Evolutionary conservation across 2,888 invertebrate species (phyloP), one percentile per base, ranked within the genome.

Genomic region (Nyleta sp.): DNA sequence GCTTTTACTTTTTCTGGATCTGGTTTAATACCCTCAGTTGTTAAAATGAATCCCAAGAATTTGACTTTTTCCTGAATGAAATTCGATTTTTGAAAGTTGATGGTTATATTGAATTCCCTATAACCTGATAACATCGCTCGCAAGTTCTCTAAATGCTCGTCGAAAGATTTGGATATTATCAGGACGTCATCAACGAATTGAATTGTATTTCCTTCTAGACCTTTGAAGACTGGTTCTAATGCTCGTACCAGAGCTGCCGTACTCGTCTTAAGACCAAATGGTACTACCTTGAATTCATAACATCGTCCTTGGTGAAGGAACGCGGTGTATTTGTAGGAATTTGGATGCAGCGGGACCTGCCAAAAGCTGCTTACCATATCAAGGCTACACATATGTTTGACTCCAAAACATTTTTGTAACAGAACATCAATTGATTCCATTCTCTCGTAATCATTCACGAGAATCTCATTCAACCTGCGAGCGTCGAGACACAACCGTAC

Each of bases 401-500:
- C 50, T 17, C 50, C 50, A 2, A 8, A n/a, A 17, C 50, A 50
- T 4, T 15, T 13, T 11, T 50, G 31, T n/a, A 50, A 31, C 15
- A 50, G 1, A 13, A 46, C 13, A 5, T 48, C 46, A 2, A 22
- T 48, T 5, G 22, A 11, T 24, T 48, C 46, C 11, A 20, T 48
- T 13, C 24, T 24, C 2, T 48, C 31, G 28, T 50, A 42, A 17
- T 50, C 55, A n/a, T n/a, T n/a, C n/a, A n/a, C n/a, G n/a, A n/a
- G n/a, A n/a, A n/a, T n/a, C n/a, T n/a, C n/a, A n/a, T 59, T 59
- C 6, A 59, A 18, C 2, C 11, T n/a, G 3, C 59, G 11, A 7
- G 59, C 59, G 15, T 59, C 59, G n/a, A 59, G n/a, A 31, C 59
- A 59, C 2, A 59, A 7, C 6, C 59, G n/a, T 1, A 59, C 44